Conservation (phyloP, 2,797 vertebrate genomes). For the Xiphophorus birchmanni region DNA sequence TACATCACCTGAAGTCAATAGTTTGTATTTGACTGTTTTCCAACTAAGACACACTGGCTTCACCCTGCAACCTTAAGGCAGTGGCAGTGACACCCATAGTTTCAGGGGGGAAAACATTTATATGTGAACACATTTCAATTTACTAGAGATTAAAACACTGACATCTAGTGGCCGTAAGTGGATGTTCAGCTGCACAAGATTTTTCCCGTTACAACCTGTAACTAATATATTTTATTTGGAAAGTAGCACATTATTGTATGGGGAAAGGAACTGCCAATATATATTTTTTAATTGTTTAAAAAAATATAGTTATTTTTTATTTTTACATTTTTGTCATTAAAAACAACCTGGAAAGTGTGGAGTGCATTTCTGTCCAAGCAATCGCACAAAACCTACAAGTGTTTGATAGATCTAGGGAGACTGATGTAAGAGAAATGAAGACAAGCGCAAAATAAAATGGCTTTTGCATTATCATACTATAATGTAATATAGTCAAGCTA, state of each 20-base stretch:
- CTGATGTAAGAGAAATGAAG: no score
- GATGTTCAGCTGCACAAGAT: not conserved
- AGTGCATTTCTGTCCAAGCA: not conserved
- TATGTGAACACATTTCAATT: not conserved
- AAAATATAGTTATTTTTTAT: not conserved
- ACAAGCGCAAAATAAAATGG: not conserved
- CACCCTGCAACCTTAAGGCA: not conserved
- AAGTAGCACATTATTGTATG: not conserved
- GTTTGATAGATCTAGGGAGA: not conserved
- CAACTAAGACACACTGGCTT: not conserved
- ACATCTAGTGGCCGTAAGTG: not conserved
- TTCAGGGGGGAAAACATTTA: not conserved
- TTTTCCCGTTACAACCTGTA: not conserved
- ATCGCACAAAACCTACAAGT: not conserved
- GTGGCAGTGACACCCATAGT: not conserved
- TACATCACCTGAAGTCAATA: not conserved
- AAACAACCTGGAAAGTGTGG: not conserved
- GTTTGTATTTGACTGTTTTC: not conserved
- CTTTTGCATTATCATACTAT: not conserved
- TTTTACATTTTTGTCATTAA: not conserved
- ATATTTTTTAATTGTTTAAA: not conserved
- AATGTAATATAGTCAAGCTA: no score
- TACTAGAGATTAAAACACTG: not conserved
- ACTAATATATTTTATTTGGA: not conserved
- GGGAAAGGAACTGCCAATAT: not conserved